phyloP scores from a whole-genome alignment of 2,797 vertebrate genomes.

The Philypnodon macrostomus region DNA sequence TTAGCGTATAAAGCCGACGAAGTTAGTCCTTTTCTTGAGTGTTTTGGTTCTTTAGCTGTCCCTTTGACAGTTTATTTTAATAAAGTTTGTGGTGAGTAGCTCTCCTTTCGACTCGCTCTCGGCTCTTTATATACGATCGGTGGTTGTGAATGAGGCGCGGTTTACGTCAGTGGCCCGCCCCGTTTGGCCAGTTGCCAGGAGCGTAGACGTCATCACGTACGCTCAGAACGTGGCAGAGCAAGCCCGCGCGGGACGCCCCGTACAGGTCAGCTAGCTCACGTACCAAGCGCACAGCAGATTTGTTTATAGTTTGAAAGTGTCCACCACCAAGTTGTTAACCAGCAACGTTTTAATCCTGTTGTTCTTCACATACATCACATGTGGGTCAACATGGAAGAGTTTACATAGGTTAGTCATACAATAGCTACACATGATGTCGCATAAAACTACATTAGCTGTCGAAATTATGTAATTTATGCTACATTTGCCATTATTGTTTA shows the following conservation, averaged over 20 bases:
- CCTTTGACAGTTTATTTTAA: neutral
- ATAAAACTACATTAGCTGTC: too few relatives aligned
- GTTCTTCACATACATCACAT: too few relatives aligned
- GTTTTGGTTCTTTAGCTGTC: constrained; percentile 30
- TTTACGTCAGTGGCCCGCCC: constrained; percentile 65
- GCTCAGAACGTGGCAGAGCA: constrained; percentile 6
- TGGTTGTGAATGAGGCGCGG: constrained; percentile 24
- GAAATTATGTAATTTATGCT: too few relatives aligned
- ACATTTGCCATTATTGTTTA: too few relatives aligned
- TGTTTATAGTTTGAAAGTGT: neutral
- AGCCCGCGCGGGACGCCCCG: constrained; percentile 7
- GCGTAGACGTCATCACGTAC: constrained; percentile 62
- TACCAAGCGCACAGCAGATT: constrained; percentile 32
- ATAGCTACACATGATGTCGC: too few relatives aligned
- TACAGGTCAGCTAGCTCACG: constrained; percentile 21
- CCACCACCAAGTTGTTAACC: neutral
- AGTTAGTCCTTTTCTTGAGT: constrained; percentile 16
- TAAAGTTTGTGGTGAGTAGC: constrained; percentile 8
- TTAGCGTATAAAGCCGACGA: constrained; percentile 15
- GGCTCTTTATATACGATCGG: constrained; percentile 44
- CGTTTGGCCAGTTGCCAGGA: constrained; percentile 49
- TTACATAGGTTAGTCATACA: too few relatives aligned
- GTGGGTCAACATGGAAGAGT: too few relatives aligned
- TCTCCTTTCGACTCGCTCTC: constrained; percentile 30
- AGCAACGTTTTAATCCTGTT: too few relatives aligned